Evolutionary conservation across 2,113 vertebrate genomes (phyloP).

Genomic region (Erpornis zantholeuca): DNA sequence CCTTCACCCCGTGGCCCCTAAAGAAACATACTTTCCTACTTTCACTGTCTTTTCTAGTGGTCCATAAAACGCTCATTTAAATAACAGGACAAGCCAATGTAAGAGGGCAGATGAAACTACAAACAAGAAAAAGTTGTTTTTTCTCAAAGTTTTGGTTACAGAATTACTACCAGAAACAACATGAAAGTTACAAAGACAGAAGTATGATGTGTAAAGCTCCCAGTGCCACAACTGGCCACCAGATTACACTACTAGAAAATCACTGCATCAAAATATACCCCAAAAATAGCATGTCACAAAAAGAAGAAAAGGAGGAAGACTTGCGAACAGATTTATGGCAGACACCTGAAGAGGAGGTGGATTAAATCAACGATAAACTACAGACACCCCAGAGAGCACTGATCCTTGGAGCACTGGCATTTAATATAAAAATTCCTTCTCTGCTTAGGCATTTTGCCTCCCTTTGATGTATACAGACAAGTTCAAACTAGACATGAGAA

Average conservation of each 20-base stretch:
- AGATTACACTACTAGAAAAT: not conserved
- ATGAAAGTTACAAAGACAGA: not conserved
- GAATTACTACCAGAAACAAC: not conserved
- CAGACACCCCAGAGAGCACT: not conserved
- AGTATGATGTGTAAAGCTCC: not conserved
- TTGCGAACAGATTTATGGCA: not conserved
- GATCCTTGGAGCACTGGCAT: not conserved
- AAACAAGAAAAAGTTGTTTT: not conserved
- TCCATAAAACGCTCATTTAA: not conserved
- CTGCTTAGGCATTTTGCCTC: not conserved
- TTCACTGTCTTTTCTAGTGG: not conserved
- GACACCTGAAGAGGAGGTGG: not conserved
- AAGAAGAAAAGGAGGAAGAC: not conserved
- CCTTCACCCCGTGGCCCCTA: not conserved
- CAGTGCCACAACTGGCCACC: not conserved
- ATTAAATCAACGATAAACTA: not conserved
- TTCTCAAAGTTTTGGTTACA: not conserved
- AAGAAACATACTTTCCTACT: not conserved
- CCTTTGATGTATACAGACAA: constrained; percentile 29
- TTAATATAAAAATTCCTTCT: not conserved
- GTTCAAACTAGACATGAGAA: not conserved
- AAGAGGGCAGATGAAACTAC: not conserved
- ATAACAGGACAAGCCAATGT: not conserved
- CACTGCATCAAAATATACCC: not conserved
- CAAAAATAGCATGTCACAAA: rapidly evolving